Conservation (phyloP, 2,113 vertebrate species). For the Limanda limanda region DNA sequence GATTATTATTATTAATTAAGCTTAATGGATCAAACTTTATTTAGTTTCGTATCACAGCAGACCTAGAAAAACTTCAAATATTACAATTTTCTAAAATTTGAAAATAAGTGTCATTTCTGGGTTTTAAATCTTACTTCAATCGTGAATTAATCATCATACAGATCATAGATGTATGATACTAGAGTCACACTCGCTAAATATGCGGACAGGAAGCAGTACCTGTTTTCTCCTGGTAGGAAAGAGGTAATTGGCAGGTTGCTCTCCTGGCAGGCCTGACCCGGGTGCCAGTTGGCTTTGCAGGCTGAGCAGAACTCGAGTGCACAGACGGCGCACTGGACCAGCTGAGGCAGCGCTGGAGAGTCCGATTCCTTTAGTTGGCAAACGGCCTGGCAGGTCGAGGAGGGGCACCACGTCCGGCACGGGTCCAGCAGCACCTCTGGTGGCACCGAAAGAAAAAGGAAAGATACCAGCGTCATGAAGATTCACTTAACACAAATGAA, state of each 20-base stretch:
- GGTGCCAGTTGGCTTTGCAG: conserved; percentile 97
- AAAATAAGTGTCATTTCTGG: no score
- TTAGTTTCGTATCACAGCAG: no score
- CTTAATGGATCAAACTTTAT: no score
- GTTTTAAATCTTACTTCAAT: no score
- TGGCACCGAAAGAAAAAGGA: neutral
- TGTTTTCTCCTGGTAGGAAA: conserved; percentile 95
- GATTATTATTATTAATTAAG: no score
- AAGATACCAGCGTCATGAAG: neutral
- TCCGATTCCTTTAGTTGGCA: conserved; percentile 94
- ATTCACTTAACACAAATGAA: no score
- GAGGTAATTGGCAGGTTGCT: conserved; percentile 88
- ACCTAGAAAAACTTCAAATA: no score
- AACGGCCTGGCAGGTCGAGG: conserved; percentile 95
- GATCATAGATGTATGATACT: no score
- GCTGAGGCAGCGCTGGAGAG: conserved; percentile 86
- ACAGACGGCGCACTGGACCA: conserved; percentile 92
- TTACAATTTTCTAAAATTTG: no score
- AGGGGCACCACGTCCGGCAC: conserved; percentile 97
- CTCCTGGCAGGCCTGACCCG: conserved; percentile 93
- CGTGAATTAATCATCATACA: no score
- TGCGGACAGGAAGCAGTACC: conserved; percentile 76
- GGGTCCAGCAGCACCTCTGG: conserved; percentile 97
- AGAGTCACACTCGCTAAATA: no score
- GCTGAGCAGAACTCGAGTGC: conserved; percentile 94